These are phyloP conservation scores for Hyalella azteca DNA, from an alignment of 2,888 invertebrate genomes.

Conservation along the genomic window DNA sequence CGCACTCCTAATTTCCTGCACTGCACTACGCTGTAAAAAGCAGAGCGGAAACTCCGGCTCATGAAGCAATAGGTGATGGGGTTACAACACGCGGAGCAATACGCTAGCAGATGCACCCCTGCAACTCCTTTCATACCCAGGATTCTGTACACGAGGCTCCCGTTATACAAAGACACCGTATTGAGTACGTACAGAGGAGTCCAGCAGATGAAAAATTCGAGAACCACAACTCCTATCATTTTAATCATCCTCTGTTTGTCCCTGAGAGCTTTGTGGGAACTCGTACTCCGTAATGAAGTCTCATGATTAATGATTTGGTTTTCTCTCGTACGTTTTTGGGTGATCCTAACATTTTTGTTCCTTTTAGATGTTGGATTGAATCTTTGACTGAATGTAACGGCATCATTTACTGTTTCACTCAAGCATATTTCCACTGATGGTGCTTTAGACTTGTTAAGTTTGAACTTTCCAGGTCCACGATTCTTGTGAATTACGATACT, in stretches of 20 bases:
- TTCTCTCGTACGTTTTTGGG: too few relatives aligned
- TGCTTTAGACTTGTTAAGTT: too few relatives aligned
- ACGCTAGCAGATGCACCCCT: conserved; percentile 69
- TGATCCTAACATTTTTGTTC: too few relatives aligned
- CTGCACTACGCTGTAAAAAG: conserved; percentile 69
- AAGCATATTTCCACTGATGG: too few relatives aligned
- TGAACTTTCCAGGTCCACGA: too few relatives aligned
- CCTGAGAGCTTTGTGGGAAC: conserved; percentile 65
- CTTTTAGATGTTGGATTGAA: too few relatives aligned
- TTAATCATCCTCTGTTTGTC: conserved; percentile 67
- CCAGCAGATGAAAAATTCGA: conserved; percentile 76
- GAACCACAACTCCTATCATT: conserved; percentile 73
- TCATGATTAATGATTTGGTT: too few relatives aligned
- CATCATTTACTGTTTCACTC: too few relatives aligned
- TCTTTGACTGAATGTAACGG: too few relatives aligned
- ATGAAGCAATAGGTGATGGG: conserved; percentile 75
- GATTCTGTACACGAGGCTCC: conserved; percentile 65
- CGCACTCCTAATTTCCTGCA: conserved; percentile 63
- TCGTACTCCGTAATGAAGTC: conserved; percentile 63
- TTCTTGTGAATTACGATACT: too few relatives aligned
- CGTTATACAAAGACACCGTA: conserved; percentile 68
- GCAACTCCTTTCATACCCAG: conserved; percentile 67
- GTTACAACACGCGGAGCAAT: conserved; percentile 71
- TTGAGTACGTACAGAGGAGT: conserved; percentile 71
- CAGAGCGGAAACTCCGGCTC: conserved; percentile 71